Percentiles rank a stretch among this genome's conserved stretches.
phyloP scores from a whole-genome alignment of 2,888 invertebrate genomes.

The Hipparchia sbordonii region DNA sequence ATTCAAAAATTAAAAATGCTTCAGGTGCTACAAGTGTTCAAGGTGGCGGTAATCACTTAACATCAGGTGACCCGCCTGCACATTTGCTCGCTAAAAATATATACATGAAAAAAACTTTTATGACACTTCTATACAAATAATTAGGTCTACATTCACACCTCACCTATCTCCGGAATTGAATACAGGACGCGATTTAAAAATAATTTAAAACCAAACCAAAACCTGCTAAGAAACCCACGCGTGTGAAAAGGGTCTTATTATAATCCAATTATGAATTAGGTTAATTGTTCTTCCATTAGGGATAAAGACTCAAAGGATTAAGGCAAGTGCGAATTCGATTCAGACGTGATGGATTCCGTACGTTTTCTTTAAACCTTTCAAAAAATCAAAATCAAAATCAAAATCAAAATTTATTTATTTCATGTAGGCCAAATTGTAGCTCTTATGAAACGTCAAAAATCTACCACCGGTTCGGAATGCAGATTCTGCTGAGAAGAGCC shows the following conservation, averaged over 20 bases:
- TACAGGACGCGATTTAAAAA: constrained; percentile 28
- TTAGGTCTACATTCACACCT: constrained; percentile 31
- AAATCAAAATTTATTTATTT: too few species aligned
- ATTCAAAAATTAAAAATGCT: too few species aligned
- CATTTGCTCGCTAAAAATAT: too few species aligned
- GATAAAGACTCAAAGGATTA: constrained; percentile 7
- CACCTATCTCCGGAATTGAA: constrained; percentile 22
- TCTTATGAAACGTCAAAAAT: too few species aligned
- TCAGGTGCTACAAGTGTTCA: too few species aligned
- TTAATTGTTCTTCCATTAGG: constrained; percentile 19
- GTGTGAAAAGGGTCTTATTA: constrained; percentile 25
- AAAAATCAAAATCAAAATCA: too few species aligned
- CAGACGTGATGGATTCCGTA: background rate
- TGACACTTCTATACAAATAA: constrained; percentile 8
- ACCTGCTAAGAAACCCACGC: constrained; percentile 27
- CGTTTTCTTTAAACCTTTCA: background rate
- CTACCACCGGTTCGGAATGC: too few species aligned
- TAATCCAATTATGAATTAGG: constrained; percentile 32
- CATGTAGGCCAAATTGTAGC: too few species aligned
- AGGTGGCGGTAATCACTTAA: too few species aligned
- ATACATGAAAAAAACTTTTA: background rate
- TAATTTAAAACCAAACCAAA: constrained; percentile 32
- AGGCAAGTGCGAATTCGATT: background rate
- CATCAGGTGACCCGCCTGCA: too few species aligned
- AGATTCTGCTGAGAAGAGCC: too few species aligned